A percentile compares a stretch with the other conserved stretches of the same genome.
These are phyloP conservation scores for Pachycephala philippinensis DNA, from an alignment of 2,113 vertebrate species.

Conservation along the genomic window DNA sequence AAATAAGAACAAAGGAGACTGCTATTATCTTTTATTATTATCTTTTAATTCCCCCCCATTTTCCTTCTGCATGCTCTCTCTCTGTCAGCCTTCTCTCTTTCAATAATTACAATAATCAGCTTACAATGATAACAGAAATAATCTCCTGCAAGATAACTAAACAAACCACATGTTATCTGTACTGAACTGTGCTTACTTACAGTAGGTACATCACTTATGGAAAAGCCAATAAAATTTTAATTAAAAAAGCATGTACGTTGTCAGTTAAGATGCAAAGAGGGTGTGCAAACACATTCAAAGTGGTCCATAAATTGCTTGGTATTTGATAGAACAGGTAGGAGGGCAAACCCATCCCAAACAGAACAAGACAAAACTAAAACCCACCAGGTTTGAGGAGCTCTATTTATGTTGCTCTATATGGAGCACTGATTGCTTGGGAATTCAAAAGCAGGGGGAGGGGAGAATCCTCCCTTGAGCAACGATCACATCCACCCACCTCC, in stretches of 20 bases:
- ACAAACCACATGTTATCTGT: conserved; percentile 60
- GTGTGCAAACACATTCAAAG: neutral
- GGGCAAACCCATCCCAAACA: neutral
- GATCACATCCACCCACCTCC: conserved; percentile 40
- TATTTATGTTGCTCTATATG: conserved; percentile 20
- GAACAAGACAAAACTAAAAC: neutral
- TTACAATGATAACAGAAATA: conserved; percentile 68
- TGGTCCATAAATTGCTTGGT: neutral
- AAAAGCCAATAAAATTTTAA: conserved; percentile 69
- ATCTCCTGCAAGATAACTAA: conserved; percentile 69
- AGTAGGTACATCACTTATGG: conserved; percentile 53
- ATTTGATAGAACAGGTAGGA: conserved; percentile 4
- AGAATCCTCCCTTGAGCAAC: neutral
- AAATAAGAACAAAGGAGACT: conserved; percentile 61
- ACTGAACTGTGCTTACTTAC: conserved; percentile 35
- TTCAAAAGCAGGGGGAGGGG: conserved; percentile 41
- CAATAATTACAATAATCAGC: conserved; percentile 71
- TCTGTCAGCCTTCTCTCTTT: conserved; percentile 57
- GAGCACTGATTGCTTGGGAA: conserved; percentile 15
- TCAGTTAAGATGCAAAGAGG: conserved; percentile 37
- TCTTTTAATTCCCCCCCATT: conserved; percentile 55
- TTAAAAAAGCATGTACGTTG: conserved; percentile 49
- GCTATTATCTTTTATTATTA: conserved; percentile 66
- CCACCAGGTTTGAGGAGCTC: neutral
- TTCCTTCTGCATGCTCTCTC: conserved; percentile 16